Conservation (phyloP, 2,797 vertebrate genomes). For the Chelon auratus region DNA sequence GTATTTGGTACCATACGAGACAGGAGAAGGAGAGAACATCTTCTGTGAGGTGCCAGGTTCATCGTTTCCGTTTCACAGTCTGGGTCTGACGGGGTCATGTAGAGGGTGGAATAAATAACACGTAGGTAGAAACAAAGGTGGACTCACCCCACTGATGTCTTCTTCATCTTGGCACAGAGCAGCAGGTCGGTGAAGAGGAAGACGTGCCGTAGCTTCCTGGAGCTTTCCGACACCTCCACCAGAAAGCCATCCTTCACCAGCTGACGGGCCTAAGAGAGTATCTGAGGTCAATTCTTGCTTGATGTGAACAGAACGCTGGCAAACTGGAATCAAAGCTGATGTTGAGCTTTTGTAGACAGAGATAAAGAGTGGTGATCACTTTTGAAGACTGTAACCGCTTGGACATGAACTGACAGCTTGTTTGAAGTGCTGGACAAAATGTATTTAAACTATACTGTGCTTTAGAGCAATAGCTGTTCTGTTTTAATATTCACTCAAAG, state of each 20-base stretch:
- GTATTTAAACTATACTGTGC: too few relatives aligned
- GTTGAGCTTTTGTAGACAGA: not conserved
- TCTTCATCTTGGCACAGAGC: slow-evolving; percentile 98
- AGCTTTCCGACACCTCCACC: slow-evolving; percentile 96
- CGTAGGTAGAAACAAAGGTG: not conserved
- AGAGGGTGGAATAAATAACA: not conserved
- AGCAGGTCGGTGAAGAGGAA: slow-evolving; percentile 99
- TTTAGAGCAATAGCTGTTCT: too few relatives aligned
- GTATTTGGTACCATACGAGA: not conserved
- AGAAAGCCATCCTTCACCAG: slow-evolving; percentile 98
- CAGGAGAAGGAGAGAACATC: slow-evolving; percentile 1
- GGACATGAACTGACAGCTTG: too few relatives aligned
- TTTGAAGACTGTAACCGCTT: too few relatives aligned
- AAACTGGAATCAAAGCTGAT: not conserved
- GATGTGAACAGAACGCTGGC: not conserved
- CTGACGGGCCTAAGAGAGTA: slow-evolving; percentile 89
- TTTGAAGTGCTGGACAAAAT: too few relatives aligned
- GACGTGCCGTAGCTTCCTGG: slow-evolving; percentile 95
- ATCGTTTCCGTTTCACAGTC: slow-evolving; percentile 2
- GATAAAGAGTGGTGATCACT: not conserved
- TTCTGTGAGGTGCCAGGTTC: not conserved
- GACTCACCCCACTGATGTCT: slow-evolving; percentile 92
- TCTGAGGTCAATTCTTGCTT: slow-evolving; percentile 30
- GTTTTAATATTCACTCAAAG: too few relatives aligned
- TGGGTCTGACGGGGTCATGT: not conserved